Evolutionary conservation across 1,140 invertebrate genomes (phyloP), one percentile per base, ranked within the genome.

Genomic region (Heliconius hewitsoni): DNA sequence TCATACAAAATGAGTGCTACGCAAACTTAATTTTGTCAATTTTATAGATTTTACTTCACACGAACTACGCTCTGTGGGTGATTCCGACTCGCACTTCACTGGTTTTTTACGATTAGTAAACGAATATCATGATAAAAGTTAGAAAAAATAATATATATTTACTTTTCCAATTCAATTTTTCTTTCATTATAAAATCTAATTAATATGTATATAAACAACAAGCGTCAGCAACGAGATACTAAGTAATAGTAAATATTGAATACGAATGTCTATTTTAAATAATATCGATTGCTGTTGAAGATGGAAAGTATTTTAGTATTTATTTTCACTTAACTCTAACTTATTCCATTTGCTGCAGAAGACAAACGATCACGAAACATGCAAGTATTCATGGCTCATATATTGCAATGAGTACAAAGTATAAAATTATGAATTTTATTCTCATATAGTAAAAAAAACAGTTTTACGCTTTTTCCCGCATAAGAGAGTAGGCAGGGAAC

Each of bases 251-350:
- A 75, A 57, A 57, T 75, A 57, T 39, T 55, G 73, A 37, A 55
- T n/a, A 57, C 55, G 73, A 37, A 74, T n/a, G 18, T 74, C 60
- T 66, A 30, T 74, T 19, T 75, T 46, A 57, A 60, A 75, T n/a
- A 39, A 75, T 75, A 75, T 75, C 30, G 30, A 34, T 75, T 39
- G 46, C 76, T 37, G 37, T 73, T 78, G 42, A 52, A 73, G 73
- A 78, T 42, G 30, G 55, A 50, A 73, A 78, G 77, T 72, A 78
- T 57, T 78, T 60, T 57, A 66, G 60, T 73, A 66, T 73, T 78
- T 78, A 78, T 60, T 70, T 78, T 78, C 77, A 78, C 77, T 78
- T 78, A 71, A 77, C 46, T 71, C 77, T 46, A 57, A 55, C 57
- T 75, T 39, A 46, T 78, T 78, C 70, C 6, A 34, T 46, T 71